Evolutionary conservation across 2,797 vertebrate genomes (phyloP), one percentile per base, ranked within the genome.

Genomic region (Sebastiscus tertius): DNA sequence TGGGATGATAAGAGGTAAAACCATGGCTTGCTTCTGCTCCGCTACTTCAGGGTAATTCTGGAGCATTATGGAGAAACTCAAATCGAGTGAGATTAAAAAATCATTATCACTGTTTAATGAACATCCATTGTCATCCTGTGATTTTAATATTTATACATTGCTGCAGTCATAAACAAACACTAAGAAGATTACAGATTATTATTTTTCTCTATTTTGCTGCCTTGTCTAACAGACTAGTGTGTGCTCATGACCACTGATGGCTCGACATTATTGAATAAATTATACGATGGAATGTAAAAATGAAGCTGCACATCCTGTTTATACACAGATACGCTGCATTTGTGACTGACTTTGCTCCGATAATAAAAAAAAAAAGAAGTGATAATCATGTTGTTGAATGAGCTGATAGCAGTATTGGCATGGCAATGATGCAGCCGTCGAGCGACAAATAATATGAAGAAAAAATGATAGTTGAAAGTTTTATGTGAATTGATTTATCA

Each of bases 51-150:
- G 88, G 73, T 92, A 88, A 94, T 94, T 94, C 90, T 88, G 60
- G 83, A 88, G 82, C 87, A 89, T 92, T 93, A 89, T 91, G 85
- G 79, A 88, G 85, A 90, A 90, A 91, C 79, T 92, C 87, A 92
- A 94, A 94, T 93, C 82, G 86, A 90, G 87, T 90, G 84, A 87
- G 91, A 95, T 93, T 88, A 94, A 92, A 94, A 95, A 95, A 94
- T 93, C 93, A 94, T 95, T 93, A 94, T 95, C 88, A 72, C 84
- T 88, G 84, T 93, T 90, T 93, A 94, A 95, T 94, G 92, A 95
- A 91, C 90, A 88, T 86, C 85, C 87, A 90, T 91, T 95, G 92
- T 93, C 81, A 78, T 81, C 31, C 63, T 81, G 73, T 85, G 84
- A 86, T 90, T 91, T 93, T 92, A 90, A 91, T 93, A 90, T 92